Conservation (phyloP, 64 coral and sea anemone genomes). For the Porites lutea region DNA sequence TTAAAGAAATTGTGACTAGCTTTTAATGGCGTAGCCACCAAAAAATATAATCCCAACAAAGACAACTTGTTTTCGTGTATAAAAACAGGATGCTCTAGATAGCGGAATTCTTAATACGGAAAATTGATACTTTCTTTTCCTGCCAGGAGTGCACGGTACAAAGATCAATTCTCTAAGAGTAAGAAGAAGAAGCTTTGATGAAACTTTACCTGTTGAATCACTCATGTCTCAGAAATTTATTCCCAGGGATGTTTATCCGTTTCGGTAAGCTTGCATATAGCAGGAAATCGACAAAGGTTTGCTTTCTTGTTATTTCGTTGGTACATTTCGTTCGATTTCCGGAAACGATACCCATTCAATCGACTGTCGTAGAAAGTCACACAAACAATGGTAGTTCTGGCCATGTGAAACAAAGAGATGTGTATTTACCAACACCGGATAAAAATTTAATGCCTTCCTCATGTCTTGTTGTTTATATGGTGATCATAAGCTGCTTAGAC, state of each 20-base stretch:
- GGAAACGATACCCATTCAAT: not conserved
- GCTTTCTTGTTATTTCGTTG: not conserved
- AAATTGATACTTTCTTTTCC: conserved; percentile 12
- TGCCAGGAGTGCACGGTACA: not conserved
- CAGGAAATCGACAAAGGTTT: not conserved
- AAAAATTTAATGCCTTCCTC: conserved; percentile 75
- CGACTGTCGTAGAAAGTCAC: not conserved
- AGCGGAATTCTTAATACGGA: not conserved
- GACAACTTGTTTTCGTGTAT: not conserved
- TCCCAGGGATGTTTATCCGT: not conserved
- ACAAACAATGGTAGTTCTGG: not conserved
- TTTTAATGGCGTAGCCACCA: not conserved
- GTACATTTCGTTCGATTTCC: not conserved
- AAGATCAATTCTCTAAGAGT: conserved; percentile 4
- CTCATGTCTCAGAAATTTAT: conserved; percentile 45
- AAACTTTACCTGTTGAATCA: conserved; percentile 28
- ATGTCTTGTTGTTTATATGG: conserved; percentile 50
- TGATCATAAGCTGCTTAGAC: conserved; percentile 5
- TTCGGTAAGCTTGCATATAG: not conserved
- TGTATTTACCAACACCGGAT: conserved; percentile 41
- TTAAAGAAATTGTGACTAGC: not conserved
- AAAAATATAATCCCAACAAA: not conserved
- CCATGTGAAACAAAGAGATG: conserved; percentile 33
- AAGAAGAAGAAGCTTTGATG: not conserved
- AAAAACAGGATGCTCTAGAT: not conserved